These are phyloP conservation scores for Galleria mellonella DNA, from an alignment of 1,140 invertebrate species.

Conservation along the genomic window DNA sequence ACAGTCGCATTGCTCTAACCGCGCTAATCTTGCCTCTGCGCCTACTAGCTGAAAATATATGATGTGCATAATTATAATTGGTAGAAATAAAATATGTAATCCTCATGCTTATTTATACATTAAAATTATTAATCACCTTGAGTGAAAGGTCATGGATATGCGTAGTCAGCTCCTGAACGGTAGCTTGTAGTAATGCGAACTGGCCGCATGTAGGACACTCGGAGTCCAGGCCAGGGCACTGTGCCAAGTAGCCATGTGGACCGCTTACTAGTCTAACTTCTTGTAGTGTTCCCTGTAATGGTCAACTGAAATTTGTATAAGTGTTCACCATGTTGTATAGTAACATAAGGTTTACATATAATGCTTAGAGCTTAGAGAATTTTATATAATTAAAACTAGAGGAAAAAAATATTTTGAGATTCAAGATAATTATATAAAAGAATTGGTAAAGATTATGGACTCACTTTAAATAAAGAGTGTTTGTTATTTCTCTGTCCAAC, in stretches of 20 bases:
- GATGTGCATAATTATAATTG: not conserved
- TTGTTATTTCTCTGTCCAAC: conserved; percentile 89
- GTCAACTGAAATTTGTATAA: not conserved
- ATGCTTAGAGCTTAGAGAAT: not conserved
- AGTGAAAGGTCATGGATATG: conserved; percentile 81
- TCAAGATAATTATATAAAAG: not conserved
- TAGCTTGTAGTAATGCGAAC: conserved; percentile 86
- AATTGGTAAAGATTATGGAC: not conserved
- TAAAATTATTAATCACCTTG: conserved; percentile 78
- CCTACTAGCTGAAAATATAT: conserved; percentile 79
- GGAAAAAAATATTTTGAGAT: not conserved
- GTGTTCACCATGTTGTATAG: not conserved
- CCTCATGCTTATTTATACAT: too few relatives aligned
- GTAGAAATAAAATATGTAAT: too few relatives aligned
- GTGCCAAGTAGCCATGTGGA: conserved; percentile 88
- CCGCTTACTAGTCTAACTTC: conserved; percentile 89
- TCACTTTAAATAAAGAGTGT: conserved; percentile 91
- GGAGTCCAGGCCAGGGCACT: conserved; percentile 89
- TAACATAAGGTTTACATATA: not conserved
- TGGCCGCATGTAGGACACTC: conserved; percentile 93
- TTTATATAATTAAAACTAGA: not conserved
- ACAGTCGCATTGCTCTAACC: conserved; percentile 92
- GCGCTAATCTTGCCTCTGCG: conserved; percentile 83
- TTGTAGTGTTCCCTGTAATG: conserved; percentile 86
- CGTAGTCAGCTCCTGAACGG: conserved; percentile 79